A percentile compares a stretch with the other conserved stretches of the same genome.
Evolutionary conservation across 2,797 vertebrate species (phyloP).

Genomic region (Micromesistius poutassou): DNA sequence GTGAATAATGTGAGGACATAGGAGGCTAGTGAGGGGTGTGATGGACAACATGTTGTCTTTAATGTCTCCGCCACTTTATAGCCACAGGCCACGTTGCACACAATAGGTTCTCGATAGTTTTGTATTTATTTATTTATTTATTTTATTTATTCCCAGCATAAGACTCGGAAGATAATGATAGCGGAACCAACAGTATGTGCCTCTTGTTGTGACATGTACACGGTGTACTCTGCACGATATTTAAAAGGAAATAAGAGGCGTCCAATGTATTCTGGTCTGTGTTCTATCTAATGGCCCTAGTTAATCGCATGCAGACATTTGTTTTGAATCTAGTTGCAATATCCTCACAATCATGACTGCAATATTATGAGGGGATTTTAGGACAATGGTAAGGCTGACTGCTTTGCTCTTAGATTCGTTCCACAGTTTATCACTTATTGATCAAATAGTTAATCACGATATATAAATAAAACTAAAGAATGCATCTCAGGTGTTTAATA

Average conservation of each 20-base stretch:
- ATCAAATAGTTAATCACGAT: slow-evolving; percentile 24
- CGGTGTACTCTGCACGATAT: slow-evolving; percentile 57
- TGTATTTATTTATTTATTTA: slow-evolving; percentile 49
- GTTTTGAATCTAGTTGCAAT: slow-evolving; percentile 36
- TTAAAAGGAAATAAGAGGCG: slow-evolving; percentile 50
- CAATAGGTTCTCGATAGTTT: background rate
- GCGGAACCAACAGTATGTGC: slow-evolving; percentile 62
- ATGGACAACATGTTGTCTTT: background rate
- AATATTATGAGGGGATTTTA: slow-evolving; percentile 19
- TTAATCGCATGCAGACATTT: slow-evolving; percentile 59
- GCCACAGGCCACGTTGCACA: background rate
- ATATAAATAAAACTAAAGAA: slow-evolving; percentile 22
- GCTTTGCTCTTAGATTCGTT: slow-evolving; percentile 19
- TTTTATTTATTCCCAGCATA: slow-evolving; percentile 68
- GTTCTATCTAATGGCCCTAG: slow-evolving; percentile 53
- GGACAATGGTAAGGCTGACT: slow-evolving; percentile 41
- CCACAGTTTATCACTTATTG: background rate
- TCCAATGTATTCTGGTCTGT: slow-evolving; percentile 53
- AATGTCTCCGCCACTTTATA: background rate
- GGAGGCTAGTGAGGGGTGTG: background rate
- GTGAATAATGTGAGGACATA: background rate
- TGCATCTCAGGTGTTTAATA: slow-evolving; percentile 55
- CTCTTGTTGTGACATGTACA: slow-evolving; percentile 64
- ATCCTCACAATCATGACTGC: slow-evolving; percentile 29
- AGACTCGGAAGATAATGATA: slow-evolving; percentile 48